Percentiles rank a stretch among this genome's conserved stretches.
Conservation (phyloP, 2,113 vertebrate species). For the Riparia riparia region DNA sequence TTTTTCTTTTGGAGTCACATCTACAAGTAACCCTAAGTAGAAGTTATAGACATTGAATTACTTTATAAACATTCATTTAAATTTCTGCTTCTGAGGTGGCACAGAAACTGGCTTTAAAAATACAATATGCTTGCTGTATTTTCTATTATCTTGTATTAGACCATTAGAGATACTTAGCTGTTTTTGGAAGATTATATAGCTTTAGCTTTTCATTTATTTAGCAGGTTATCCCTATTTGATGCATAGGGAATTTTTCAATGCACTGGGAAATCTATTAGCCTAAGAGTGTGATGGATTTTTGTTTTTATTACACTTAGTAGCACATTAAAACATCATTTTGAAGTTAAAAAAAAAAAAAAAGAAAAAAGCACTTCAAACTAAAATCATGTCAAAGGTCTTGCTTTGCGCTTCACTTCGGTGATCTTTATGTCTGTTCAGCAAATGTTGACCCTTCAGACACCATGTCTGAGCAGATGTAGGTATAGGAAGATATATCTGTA, state of each 20-base stretch:
- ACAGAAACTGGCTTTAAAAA: constrained; percentile 26
- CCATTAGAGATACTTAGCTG: background rate
- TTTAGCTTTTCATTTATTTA: constrained; percentile 39
- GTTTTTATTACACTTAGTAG: background rate
- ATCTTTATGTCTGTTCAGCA: constrained; percentile 1
- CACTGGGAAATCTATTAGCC: background rate
- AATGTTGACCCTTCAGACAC: constrained; percentile 2
- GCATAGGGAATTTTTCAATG: background rate
- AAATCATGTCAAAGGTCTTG: background rate
- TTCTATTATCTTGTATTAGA: constrained; percentile 15
- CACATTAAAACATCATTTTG: background rate
- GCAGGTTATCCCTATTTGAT: constrained; percentile 11
- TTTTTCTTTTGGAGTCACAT: background rate
- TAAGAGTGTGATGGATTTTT: background rate
- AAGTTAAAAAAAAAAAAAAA: background rate
- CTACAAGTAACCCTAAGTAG: background rate
- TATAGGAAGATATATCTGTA: background rate
- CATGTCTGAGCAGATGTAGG: background rate
- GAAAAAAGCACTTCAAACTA: background rate
- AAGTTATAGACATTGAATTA: constrained; percentile 17
- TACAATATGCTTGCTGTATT: background rate
- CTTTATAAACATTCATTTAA: constrained; percentile 6
- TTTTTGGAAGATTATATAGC: background rate
- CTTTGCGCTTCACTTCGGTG: background rate
- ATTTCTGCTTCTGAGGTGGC: background rate